Conservation (phyloP, 2,113 vertebrate genomes). For the Leptobrachium leishanense region DNA sequence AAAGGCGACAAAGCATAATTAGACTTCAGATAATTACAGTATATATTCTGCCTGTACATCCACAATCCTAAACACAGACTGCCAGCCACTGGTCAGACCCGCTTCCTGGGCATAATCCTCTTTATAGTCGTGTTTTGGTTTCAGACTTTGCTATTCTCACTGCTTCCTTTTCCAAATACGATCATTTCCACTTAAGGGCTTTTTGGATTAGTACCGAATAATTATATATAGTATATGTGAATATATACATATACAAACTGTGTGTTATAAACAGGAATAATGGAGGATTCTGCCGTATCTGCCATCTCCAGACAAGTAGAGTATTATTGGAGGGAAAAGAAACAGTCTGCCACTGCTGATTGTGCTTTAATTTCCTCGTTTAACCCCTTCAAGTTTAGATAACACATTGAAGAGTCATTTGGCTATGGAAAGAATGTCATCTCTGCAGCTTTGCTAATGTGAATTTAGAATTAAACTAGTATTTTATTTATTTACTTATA, state of each 20-base stretch:
- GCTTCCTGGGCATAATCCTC: constrained; percentile 37
- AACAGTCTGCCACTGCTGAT: no score
- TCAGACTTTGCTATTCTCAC: constrained; percentile 17
- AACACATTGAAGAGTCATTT: no score
- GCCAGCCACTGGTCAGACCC: constrained; percentile 29
- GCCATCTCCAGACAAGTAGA: no score
- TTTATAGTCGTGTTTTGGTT: constrained; percentile 10
- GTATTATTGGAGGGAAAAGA: no score
- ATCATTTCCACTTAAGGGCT: constrained; percentile 21
- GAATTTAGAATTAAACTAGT: no score
- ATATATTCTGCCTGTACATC: background rate
- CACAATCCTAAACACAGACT: constrained; percentile 21
- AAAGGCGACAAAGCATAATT: constrained; percentile 18
- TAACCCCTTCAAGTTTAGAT: no score
- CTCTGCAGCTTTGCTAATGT: no score
- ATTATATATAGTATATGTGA: constrained; percentile 12
- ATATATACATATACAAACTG: constrained; percentile 3
- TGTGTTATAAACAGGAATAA: constrained; percentile 25
- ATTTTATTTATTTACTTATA: no score
- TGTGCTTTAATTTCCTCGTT: no score
- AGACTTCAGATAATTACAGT: constrained; percentile 32
- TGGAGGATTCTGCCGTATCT: background rate
- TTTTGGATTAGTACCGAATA: constrained; percentile 31
- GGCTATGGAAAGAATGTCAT: no score
- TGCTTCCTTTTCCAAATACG: constrained; percentile 35